A percentile compares a stretch with the other conserved stretches of the same genome.
These are phyloP conservation scores for Sylvicola cinctus DNA, from an alignment of 2,888 invertebrate species.

Conservation along the genomic window DNA sequence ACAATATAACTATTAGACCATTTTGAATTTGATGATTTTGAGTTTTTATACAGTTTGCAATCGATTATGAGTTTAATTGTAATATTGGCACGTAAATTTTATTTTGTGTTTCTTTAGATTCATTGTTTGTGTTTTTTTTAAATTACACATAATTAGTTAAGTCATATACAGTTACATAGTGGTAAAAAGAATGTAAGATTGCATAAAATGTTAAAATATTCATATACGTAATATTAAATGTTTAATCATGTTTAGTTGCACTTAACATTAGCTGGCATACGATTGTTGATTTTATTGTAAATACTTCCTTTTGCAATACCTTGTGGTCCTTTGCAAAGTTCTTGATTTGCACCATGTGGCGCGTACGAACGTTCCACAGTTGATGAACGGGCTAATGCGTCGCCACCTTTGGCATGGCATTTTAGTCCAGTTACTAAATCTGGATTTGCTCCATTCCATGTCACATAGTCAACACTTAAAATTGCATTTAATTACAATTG, in stretches of 20 bases:
- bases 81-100: too few species aligned
- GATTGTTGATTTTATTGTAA: conserved; percentile 37
- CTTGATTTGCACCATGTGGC: conserved; percentile 43
- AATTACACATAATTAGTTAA: too few species aligned
- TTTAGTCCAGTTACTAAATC: conserved; percentile 31
- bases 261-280: neutral
- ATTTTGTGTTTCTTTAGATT: too few species aligned
- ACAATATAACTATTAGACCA: too few species aligned
- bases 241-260: neutral
- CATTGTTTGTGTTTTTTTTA: too few species aligned
- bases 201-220: too few species aligned
- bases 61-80: too few species aligned
- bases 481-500: neutral
- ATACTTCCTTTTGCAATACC: conserved; percentile 61
- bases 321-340: conserved; percentile 50
- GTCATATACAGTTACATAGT: too few species aligned
- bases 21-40: too few species aligned
- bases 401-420: conserved; percentile 31
- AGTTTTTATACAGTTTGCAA: too few species aligned
- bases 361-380: conserved; percentile 25
- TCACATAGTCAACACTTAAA: conserved; percentile 54
- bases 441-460: conserved; percentile 66
- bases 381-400: conserved; percentile 23
- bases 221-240: too few species aligned
- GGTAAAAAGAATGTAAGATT: too few species aligned